phyloP scores from a whole-genome alignment of 1,140 invertebrate species.

The Diachasma alloeum region DNA sequence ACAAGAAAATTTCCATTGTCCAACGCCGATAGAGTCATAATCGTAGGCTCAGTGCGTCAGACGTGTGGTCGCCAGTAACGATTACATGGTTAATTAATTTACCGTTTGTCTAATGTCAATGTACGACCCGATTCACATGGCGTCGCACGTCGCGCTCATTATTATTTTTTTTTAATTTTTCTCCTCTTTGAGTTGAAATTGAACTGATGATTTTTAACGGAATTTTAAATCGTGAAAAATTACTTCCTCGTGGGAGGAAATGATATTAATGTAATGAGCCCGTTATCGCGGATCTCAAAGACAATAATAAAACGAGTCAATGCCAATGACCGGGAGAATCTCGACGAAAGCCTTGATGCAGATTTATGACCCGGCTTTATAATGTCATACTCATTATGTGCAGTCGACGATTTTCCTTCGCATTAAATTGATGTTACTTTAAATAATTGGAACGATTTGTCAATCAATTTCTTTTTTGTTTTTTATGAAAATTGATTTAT shows the following conservation, averaged over 20 bases:
- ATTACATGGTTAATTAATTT: background rate
- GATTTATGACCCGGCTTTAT: conserved; percentile 4
- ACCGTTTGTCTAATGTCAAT: background rate
- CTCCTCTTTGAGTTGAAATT: no score
- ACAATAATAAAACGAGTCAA: conserved; percentile 10
- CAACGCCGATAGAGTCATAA: background rate
- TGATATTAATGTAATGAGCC: background rate
- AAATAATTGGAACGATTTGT: conserved; percentile 9
- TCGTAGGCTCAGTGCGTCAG: background rate
- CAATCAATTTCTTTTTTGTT: background rate
- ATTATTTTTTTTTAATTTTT: no score
- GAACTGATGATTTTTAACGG: background rate
- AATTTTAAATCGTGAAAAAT: background rate
- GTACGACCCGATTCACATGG: background rate
- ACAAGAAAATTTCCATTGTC: background rate
- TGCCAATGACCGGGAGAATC: conserved; percentile 7
- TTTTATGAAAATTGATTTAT: no score
- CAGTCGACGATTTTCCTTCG: conserved; percentile 5
- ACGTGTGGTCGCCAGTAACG: background rate
- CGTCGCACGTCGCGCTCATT: no score
- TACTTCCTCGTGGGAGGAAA: conserved; percentile 2
- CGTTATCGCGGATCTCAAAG: conserved; percentile 4
- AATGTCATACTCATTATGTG: conserved; percentile 10
- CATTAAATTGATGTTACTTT: conserved; percentile 3
- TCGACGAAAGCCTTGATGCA: conserved; percentile 2